Evolutionary conservation across 2,888 invertebrate species (phyloP), one percentile per base, ranked within the genome.

Genomic region (Drosophila crucigera): DNA sequence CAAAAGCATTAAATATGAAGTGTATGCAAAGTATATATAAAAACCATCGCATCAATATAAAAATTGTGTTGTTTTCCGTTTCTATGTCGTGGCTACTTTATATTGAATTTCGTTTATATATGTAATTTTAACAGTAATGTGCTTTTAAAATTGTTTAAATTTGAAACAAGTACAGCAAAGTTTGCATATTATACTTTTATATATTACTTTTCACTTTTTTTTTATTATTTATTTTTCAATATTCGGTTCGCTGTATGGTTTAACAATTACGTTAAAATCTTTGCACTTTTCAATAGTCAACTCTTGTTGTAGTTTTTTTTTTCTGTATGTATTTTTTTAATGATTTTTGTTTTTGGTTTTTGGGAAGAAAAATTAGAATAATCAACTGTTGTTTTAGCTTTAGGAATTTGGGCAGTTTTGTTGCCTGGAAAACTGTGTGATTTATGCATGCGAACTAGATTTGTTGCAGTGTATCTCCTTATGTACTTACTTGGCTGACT

Each of bases 181-280:
- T 56, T 71, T 74, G 71, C 66, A 68, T 78, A 56, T 56, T 56
- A 7, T 54, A 35, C 11, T 73, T 67, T 61, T 70, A 58, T 69
- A 70, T 76, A 70, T 59, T 58, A 41, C 47, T 64, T 62, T 58
- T 52, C 70, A 58, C 70, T 62, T 56, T 52, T 69, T 16, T 56
- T 47, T 52, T 58, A 58, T 54, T 72, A 53, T 69, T 68, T 56
- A 25, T 25, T 47, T 47, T 47, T 80, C 54, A 79, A 79, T 87
- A 73, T 81, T 75, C 72, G 49, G 59, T 84, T 87, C 90, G 86
- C 91, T 86, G 86, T 89, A 90, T 89, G 84, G 89, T 89, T 90
- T 84, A 90, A 86, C 91, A 86, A 86, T 86, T 86, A 84, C 76
- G 84, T 85, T 89, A 86, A 89, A 86, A 89, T 86, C 89, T 86